These are phyloP conservation scores for Chrysodeixis includens DNA, from an alignment of 2,888 invertebrate species.

Conservation along the genomic window DNA sequence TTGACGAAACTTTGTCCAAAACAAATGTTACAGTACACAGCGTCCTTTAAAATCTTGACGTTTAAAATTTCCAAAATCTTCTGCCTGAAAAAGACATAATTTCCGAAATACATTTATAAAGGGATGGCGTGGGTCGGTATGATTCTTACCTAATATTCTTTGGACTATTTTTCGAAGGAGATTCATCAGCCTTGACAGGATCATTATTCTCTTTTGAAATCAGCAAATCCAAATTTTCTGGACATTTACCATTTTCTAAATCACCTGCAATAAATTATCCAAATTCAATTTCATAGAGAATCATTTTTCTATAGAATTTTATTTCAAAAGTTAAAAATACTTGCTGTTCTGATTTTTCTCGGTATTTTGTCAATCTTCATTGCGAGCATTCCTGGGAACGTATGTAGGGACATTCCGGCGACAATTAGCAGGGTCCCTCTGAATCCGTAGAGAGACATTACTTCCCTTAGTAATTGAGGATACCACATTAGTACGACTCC, in stretches of 20 bases:
- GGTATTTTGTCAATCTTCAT: conserved; percentile 80
- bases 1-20: conserved; percentile 90
- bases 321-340: conserved; percentile 71
- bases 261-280: conserved; percentile 63
- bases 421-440: conserved; percentile 90
- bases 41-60: conserved; percentile 85
- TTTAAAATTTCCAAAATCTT: conserved; percentile 70
- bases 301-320: conserved; percentile 19
- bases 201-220: conserved; percentile 41
- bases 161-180: conserved; percentile 3
- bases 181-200: not conserved
- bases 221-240: conserved; percentile 71
- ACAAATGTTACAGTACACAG: conserved; percentile 88
- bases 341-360: conserved; percentile 75
- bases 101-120: no score
- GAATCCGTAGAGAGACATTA: conserved; percentile 89
- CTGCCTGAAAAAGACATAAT: conserved; percentile 34
- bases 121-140: not conserved
- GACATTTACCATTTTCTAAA: conserved; percentile 59
- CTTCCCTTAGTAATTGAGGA: conserved; percentile 87
- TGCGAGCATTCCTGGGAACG: conserved; percentile 88
- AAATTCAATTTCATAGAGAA: conserved; percentile 35
- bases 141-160: conserved; percentile 42
- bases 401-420: conserved; percentile 89
- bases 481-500: conserved; percentile 89